Percentiles rank a stretch among this genome's conserved stretches.
Evolutionary conservation across 1,140 invertebrate species (phyloP).

Genomic region (Drosophila micromelanica): DNA sequence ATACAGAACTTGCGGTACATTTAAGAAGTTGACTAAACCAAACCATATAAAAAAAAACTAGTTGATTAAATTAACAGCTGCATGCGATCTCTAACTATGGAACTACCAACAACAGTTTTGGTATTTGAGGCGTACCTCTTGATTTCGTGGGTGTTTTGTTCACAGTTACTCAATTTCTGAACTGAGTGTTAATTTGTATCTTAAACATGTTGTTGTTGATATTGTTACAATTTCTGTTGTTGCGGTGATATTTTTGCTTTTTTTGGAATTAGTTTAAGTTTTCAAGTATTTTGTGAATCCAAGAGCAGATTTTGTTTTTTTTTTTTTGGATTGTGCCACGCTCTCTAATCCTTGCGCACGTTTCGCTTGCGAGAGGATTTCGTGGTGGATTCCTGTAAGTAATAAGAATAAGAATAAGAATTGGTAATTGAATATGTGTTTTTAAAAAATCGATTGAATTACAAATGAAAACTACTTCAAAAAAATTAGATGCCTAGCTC

Average conservation of each 20-base stretch:
- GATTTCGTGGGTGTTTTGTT: constrained; percentile 20
- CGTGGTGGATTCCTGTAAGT: constrained; percentile 62
- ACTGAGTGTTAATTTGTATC: constrained; percentile 16
- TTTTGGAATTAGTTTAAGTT: constrained; percentile 73
- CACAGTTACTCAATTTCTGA: constrained; percentile 7
- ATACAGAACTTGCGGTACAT: constrained; percentile 58
- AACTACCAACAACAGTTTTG: constrained; percentile 47
- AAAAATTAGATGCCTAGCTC: too few relatives aligned
- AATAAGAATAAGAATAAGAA: too few relatives aligned
- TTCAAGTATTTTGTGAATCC: constrained; percentile 32
- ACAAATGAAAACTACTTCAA: too few relatives aligned
- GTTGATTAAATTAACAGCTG: constrained; percentile 59
- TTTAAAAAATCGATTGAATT: too few relatives aligned
- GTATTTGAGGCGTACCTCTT: constrained; percentile 24
- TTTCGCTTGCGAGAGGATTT: constrained; percentile 71
- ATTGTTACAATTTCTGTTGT: constrained; percentile 12
- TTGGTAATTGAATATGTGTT: too few relatives aligned
- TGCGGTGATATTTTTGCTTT: constrained; percentile 25
- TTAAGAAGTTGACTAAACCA: constrained; percentile 57
- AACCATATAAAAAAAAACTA: constrained; percentile 60
- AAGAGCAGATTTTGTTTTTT: constrained; percentile 5
- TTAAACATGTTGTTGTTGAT: constrained; percentile 21
- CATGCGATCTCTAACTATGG: constrained; percentile 26
- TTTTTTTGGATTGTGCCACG: constrained; percentile 11
- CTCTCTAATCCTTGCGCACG: constrained; percentile 71